These are phyloP conservation scores for Patiria pectinifera DNA, from an alignment of 53 echinoderm and acorn worm genomes.

Conservation along the genomic window DNA sequence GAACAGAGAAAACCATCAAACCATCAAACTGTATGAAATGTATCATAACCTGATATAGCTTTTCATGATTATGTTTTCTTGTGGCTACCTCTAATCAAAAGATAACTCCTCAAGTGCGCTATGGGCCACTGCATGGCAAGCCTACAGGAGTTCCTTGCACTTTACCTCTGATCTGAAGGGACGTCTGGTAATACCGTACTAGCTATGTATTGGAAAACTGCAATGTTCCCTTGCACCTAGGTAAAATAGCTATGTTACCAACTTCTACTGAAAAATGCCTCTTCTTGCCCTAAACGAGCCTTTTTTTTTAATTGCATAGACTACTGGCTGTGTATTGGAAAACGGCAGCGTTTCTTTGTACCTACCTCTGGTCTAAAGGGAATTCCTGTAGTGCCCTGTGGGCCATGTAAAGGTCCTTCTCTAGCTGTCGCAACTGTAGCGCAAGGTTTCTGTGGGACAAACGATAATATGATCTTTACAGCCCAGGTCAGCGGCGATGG, in stretches of 20 bases:
- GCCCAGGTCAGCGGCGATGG: background rate
- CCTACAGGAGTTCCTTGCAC: too few species aligned
- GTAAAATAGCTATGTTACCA: too few species aligned
- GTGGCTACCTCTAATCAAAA: constrained; percentile 66
- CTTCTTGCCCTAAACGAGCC: too few species aligned
- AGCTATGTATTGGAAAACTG: too few species aligned
- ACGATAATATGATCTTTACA: background rate
- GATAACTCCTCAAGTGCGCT: too few species aligned
- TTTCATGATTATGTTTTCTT: background rate
- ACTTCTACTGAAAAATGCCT: too few species aligned
- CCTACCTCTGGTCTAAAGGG: constrained; percentile 75
- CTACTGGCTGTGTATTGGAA: too few species aligned
- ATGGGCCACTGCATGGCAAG: too few species aligned
- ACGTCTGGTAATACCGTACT: too few species aligned
- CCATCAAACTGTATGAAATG: background rate
- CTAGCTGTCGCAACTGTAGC: constrained; percentile 79
- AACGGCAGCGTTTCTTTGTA: background rate
- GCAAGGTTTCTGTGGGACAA: constrained; percentile 70
- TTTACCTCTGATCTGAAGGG: too few species aligned
- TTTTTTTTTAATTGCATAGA: too few species aligned
- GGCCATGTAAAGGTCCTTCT: constrained; percentile 88
- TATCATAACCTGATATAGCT: background rate
- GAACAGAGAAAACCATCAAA: background rate
- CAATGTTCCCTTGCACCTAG: too few species aligned
- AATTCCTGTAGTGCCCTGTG: constrained; percentile 79